A percentile compares a stretch with the other conserved stretches of the same genome.
These are phyloP conservation scores for Neuroscelio doddi DNA, from an alignment of 2,888 invertebrate species.

Conservation along the genomic window DNA sequence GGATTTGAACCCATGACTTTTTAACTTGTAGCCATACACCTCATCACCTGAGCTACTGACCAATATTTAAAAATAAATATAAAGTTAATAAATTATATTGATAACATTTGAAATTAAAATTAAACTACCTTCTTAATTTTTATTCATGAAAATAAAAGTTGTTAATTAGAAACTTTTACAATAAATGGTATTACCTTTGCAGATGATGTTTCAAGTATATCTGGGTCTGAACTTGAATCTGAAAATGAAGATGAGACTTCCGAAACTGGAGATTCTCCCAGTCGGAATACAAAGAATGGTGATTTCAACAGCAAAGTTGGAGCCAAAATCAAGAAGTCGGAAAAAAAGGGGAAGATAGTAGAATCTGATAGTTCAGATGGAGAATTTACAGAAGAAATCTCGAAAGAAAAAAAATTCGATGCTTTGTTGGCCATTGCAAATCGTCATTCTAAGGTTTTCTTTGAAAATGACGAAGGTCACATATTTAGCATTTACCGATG, in stretches of 20 bases:
- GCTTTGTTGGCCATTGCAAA: slow-evolving; percentile 67
- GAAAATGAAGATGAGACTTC: slow-evolving; percentile 69
- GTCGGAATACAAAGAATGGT: slow-evolving; percentile 54
- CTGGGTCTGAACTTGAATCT: slow-evolving; percentile 76
- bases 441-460: slow-evolving; percentile 83
- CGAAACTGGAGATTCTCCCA: slow-evolving; percentile 60
- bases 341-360: slow-evolving; percentile 47
- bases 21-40: no score
- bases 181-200: slow-evolving; percentile 35
- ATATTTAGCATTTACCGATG: slow-evolving; percentile 85
- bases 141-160: neutral
- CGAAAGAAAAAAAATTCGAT: slow-evolving; percentile 56
- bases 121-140: neutral
- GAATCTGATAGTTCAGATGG: slow-evolving; percentile 61
- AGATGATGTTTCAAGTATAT: slow-evolving; percentile 80
- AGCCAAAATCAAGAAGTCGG: slow-evolving; percentile 47
- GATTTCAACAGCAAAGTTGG: slow-evolving; percentile 17
- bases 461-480: slow-evolving; percentile 79
- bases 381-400: slow-evolving; percentile 57
- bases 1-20: no score
- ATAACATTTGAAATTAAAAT: neutral
- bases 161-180: no score
- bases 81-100: no score
- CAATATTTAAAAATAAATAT: no score
- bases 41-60: no score